phyloP scores from a whole-genome alignment of 92 coral and sea anemone species.

The Heteractis magnifica region DNA sequence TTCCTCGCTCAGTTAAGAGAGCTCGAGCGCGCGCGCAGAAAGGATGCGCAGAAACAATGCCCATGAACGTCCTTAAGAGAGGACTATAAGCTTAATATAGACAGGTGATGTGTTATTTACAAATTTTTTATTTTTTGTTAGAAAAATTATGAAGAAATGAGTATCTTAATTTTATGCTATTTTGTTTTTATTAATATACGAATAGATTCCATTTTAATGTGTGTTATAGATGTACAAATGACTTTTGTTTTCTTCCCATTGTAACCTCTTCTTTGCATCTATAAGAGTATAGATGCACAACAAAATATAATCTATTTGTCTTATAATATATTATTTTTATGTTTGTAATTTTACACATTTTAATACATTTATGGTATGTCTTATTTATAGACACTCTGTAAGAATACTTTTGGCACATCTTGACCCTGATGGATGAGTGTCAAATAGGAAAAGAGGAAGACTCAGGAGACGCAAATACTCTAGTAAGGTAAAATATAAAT shows the following conservation, averaged over 20 bases:
- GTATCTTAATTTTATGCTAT: too few relatives aligned
- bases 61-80: too few relatives aligned
- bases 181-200: too few relatives aligned
- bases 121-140: background rate
- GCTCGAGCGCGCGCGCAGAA: too few relatives aligned
- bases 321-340: background rate
- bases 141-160: too few relatives aligned
- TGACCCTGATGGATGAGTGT: constrained; percentile 58
- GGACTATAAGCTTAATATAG: background rate
- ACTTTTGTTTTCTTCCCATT: too few relatives aligned
- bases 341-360: background rate
- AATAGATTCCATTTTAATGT: too few relatives aligned
- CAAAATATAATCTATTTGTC: background rate
- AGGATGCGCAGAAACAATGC: too few relatives aligned
- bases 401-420: constrained; percentile 38
- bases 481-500: constrained; percentile 22
- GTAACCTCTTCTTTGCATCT: too few relatives aligned
- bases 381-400: constrained; percentile 30
- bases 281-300: too few relatives aligned
- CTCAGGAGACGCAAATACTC: constrained; percentile 39
- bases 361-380: background rate
- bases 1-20: too few relatives aligned
- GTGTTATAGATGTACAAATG: too few relatives aligned
- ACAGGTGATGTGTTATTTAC: background rate
- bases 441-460: constrained; percentile 44